Evolutionary conservation across 2,113 vertebrate species (phyloP), one percentile per base, ranked within the genome.

Genomic region (Crotalus horridus): DNA sequence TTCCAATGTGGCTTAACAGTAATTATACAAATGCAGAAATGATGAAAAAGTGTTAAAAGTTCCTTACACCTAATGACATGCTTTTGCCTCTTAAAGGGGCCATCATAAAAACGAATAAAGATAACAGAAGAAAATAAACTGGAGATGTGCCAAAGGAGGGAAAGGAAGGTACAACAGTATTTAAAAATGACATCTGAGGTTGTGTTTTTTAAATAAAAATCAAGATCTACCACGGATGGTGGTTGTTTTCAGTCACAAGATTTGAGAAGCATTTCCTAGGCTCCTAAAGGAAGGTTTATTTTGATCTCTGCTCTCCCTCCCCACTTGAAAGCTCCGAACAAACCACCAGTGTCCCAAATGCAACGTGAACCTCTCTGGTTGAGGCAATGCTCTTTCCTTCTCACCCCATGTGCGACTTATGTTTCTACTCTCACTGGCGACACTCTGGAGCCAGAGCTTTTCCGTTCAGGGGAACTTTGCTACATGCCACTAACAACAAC

Each of bases 1-100:
- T 98, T 97, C 96, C 90, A 61, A 94, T 96, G 97, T 97, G 97
- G 96, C 96, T 97, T 97, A 97, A 96, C 96, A 97, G 96, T 96
- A 98, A 98, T 97, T 97, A 97, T 95, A 96, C 92, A 95, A 97
- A 97, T 96, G 96, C 92, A 96, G 94, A 97, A 97, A 96, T 95
- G 94, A 88, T 95, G 95, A 95, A 95, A 93, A 93, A 96, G 96
- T 94, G 95, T 96, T 96, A 95, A 74, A 96, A 39, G 56, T 96
- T 95, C 95, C 95, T 96, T 94, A 96, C 93, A 92, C 98, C 97
- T 97, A 92, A 92, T 96, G 96, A 95, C 95, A 46, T 95, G 93
- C 90, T 96, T 96, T 97, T 96, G n/a, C 46, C 94, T 97, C 95
- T 97, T 95, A 96, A 95, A 94, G 95, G 94, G 88, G 92, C 93